Evolutionary conservation across 2,113 vertebrate species (phyloP).

Genomic region (Dunckerocampus dactyliophorus): DNA sequence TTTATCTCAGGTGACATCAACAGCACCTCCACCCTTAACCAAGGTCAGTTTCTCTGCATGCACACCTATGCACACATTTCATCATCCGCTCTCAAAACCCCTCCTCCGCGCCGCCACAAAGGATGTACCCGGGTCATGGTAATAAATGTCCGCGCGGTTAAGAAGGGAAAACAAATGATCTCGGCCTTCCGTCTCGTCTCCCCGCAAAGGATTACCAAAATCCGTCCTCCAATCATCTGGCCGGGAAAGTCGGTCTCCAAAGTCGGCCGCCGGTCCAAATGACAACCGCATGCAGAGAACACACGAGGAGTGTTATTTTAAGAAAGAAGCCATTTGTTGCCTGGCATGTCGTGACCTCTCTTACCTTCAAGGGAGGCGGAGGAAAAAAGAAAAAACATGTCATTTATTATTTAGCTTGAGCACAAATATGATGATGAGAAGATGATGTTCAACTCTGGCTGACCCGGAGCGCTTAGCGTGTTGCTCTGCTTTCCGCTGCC

Average conservation of each 20-base stretch:
- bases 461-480: slow-evolving; percentile 70
- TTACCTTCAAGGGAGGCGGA: slow-evolving; percentile 60
- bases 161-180: slow-evolving; percentile 16
- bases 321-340: slow-evolving; percentile 59
- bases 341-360: slow-evolving; percentile 73
- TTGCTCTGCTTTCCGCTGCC: slow-evolving; percentile 64
- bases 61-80: slow-evolving; percentile 57
- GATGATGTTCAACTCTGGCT: slow-evolving; percentile 80
- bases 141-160: slow-evolving; percentile 34
- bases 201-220: slow-evolving; percentile 52
- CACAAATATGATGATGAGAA: slow-evolving; percentile 80
- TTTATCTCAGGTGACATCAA: slow-evolving; percentile 99
- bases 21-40: slow-evolving; percentile 99
- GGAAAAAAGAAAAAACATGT: slow-evolving; percentile 35
- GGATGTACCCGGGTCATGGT: slow-evolving; percentile 24
- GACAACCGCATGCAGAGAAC: slow-evolving; percentile 27
- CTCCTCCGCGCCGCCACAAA: slow-evolving; percentile 16
- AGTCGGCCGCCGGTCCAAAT: slow-evolving; percentile 54
- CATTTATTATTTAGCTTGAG: slow-evolving; percentile 78
- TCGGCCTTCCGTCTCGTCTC: slow-evolving; percentile 31
- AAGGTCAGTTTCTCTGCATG: slow-evolving; percentile 87
- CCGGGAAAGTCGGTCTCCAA: slow-evolving; percentile 27
- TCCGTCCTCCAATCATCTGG: slow-evolving; percentile 51
- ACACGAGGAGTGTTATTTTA: slow-evolving; percentile 48
- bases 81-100: slow-evolving; percentile 58